Base-by-base conservation (phyloP, 2,888 invertebrate genomes). In the Paralinhomoeus sp. region DNA sequence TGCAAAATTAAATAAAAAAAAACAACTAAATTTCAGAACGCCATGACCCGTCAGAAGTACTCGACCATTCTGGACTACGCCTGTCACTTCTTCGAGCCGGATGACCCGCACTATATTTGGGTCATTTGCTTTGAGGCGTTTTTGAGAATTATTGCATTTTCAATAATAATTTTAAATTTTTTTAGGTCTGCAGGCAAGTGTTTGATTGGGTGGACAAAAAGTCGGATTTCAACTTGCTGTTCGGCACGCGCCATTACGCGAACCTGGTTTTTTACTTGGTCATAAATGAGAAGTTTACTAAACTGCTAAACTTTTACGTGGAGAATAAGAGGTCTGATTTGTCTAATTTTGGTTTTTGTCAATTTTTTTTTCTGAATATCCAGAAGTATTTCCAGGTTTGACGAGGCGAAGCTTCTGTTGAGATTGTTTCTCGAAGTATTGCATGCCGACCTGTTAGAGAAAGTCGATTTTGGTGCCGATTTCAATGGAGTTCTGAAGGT, bases 241-340 rank as follows among this genome's bases (percentile, higher is more conserved):
- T 81, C 55, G 87, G 85, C 0, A 91, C 93, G 0, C 72, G 93
- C 34, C 89, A 91, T 67, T 93, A 81, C 63, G 93, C 91, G 0
- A 76, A 82, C 0, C 69, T 97, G 64, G 73, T 74, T 0, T 93
- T 93, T 65, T 80, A 84, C 64, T 71, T 84, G 42, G 48, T 55
- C 7, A 45, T 59, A 22, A 24, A 24, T 7, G 9, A 24, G n/a
- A n/a, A 39, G 15, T 5, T 24, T 7, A 24, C 7, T 3, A 17
- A 18, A 2, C 17, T 24, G 24, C 9, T 39, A 17, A 9, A 20
- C 39, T 24, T 20, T 18, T n/a, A 5, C 17, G 12, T 5, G 3
- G 21, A 39, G 18, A 39, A 39, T 17, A 3, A n/a, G n/a, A 37
- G 37, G 37, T 22, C 3, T 17, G 5, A n/a, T 18, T n/a, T 17